phyloP scores from a whole-genome alignment of 2,888 invertebrate species.

The Cinara cedri region DNA sequence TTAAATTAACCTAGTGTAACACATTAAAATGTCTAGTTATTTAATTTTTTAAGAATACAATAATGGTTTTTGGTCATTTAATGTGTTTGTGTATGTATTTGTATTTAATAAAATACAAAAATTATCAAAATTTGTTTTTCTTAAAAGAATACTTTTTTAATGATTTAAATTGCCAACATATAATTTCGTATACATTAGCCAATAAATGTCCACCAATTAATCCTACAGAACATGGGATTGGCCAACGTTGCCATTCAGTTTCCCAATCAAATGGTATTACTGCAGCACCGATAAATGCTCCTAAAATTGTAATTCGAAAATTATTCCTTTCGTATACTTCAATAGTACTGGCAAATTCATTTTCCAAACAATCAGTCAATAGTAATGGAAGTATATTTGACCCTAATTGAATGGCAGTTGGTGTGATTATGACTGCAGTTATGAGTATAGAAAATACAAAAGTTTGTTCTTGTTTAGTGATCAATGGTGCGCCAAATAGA shows the following conservation, averaged over 20 bases:
- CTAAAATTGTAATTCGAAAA: constrained; percentile 70
- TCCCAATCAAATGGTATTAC: constrained; percentile 92
- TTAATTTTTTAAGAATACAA: neutral
- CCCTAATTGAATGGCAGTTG: constrained; percentile 70
- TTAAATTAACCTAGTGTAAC: neutral
- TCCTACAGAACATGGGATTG: constrained; percentile 75
- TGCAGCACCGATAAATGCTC: constrained; percentile 84
- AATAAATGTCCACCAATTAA: constrained; percentile 67
- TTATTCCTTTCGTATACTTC: constrained; percentile 62
- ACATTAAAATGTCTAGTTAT: neutral
- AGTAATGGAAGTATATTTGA: constrained; percentile 62
- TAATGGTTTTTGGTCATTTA: neutral
- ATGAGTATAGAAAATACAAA: constrained; percentile 71
- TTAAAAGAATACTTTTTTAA: constrained; percentile 39
- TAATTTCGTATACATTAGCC: constrained; percentile 52
- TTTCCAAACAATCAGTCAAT: constrained; percentile 62
- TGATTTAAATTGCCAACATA: constrained; percentile 48
- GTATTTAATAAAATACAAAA: neutral
- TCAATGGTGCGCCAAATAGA: constrained; percentile 73
- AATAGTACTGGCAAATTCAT: constrained; percentile 63
- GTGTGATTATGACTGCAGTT: constrained; percentile 70
- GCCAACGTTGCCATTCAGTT: constrained; percentile 85
- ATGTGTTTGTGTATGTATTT: too few relatives aligned
- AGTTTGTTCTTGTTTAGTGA: constrained; percentile 72
- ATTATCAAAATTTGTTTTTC: constrained; percentile 31